Evolutionary conservation across 2,888 invertebrate genomes (phyloP), one percentile per base, ranked within the genome.

Genomic region (Branchellion lobata): DNA sequence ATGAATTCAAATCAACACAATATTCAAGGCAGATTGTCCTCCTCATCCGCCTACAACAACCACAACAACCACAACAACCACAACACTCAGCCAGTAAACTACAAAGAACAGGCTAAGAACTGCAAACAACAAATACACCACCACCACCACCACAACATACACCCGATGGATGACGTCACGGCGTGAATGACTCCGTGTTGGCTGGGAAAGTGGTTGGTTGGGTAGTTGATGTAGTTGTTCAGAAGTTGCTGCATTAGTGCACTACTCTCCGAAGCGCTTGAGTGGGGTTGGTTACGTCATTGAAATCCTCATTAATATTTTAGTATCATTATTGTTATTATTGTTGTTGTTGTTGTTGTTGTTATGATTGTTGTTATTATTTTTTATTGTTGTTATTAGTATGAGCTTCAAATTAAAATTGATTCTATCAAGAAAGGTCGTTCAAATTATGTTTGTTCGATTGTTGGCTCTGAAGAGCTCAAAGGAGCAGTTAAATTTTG

Each of bases 141-240:
- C n/a, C n/a, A n/a, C n/a, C 11, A 47, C 8, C 18, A 47, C 8
- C 8, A 47, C 11, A 8, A 57, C 61, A 57, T 14, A 57, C 61
- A 57, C 21, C 61, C 61, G 21, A 57, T 57, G n/a, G 61, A 5
- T 3, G 61, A 57, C 5, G 61, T 57, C 11, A 57, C 3, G 61
- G 5, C 21, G 61, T 57, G 21, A 24, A 57, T 57, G 61, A 5
- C 21, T 24, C 61, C 61, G 24, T 57, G 61, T 57, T 57, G 61
- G 24, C n/a, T 57, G 24, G 5, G 5, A n/a, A 14, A n/a, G 24
- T 24, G 21, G 24, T 57, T 57, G 61, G 3, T 24, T 18, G 61
- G 61, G 61, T 57, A n/a, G 61, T 57, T 57, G 61, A 57, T 57
- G 61, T 57, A 57, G 61, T 57, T 57, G 61, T 57, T 57, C 11